Conservation (phyloP, 2,888 invertebrate species). For the Lasius fuliginosus region DNA sequence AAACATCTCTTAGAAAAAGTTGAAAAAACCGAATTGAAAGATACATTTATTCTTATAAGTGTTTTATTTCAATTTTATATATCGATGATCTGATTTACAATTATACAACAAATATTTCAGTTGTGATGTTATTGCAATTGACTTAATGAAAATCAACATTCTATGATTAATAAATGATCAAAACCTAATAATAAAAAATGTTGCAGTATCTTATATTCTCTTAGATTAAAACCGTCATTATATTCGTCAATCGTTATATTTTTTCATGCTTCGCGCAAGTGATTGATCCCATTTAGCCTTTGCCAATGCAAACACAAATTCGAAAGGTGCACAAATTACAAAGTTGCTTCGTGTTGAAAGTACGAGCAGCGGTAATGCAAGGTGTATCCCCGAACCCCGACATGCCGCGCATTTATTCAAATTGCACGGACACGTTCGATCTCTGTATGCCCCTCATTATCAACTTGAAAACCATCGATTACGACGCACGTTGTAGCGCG, state of each 20-base stretch:
- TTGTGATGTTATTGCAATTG: background rate
- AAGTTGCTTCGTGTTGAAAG: conserved; percentile 30
- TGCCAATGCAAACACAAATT: conserved; percentile 30
- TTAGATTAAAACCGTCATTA: background rate
- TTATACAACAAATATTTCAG: background rate
- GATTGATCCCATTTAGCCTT: conserved; percentile 21
- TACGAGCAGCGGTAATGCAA: conserved; percentile 56
- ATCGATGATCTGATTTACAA: background rate
- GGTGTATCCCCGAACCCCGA: conserved; percentile 17
- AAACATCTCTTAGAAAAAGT: background rate
- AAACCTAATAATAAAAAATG: background rate
- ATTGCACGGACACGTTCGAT: conserved; percentile 59
- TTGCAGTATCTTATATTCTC: background rate
- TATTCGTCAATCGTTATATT: conserved; percentile 10
- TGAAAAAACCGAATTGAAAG: background rate
- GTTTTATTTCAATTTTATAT: background rate
- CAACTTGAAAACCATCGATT: conserved; percentile 59
- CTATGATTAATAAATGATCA: background rate
- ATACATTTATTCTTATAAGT: background rate
- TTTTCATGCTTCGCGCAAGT: background rate
- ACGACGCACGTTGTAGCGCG: conserved; percentile 51
- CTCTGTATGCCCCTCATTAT: conserved; percentile 56
- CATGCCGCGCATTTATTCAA: conserved; percentile 64
- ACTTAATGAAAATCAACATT: background rate
- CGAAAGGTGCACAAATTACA: conserved; percentile 35